phyloP scores from a whole-genome alignment of 2,888 invertebrate species.

The Leptopilina syphax region DNA sequence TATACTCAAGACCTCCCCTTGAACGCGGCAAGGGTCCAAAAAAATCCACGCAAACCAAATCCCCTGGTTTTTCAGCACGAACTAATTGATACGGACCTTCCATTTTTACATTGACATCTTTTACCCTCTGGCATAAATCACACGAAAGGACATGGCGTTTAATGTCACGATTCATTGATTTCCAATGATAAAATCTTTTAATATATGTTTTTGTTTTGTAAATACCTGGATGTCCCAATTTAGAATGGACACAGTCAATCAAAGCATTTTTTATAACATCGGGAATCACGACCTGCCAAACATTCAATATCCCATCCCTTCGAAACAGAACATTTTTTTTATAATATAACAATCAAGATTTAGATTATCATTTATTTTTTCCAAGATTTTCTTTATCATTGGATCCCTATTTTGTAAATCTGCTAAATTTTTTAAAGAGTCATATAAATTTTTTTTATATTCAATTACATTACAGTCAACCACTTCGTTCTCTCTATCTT shows the following conservation, averaged over 20 bases:
- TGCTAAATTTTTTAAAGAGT: neutral
- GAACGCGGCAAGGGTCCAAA: slow-evolving; percentile 36
- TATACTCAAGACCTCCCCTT: slow-evolving; percentile 44
- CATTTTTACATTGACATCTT: slow-evolving; percentile 11
- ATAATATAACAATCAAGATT: neutral
- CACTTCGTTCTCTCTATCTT: neutral
- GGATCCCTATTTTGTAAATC: neutral
- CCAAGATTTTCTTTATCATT: neutral
- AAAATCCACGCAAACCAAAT: slow-evolving; percentile 50
- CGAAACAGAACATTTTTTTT: neutral
- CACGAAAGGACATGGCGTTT: slow-evolving; percentile 22
- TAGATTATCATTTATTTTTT: neutral
- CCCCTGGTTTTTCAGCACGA: slow-evolving; percentile 24
- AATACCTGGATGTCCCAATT: slow-evolving; percentile 42
- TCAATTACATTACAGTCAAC: neutral
- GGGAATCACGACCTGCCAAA: neutral
- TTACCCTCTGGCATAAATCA: slow-evolving; percentile 27
- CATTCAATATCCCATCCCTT: neutral
- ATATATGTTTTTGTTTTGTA: slow-evolving; percentile 13
- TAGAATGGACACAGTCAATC: neutral
- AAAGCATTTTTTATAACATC: neutral
- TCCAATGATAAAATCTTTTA: slow-evolving; percentile 2
- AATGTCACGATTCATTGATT: neutral
- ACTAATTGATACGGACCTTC: slow-evolving; percentile 44
- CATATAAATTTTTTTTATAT: neutral